Percentiles rank a stretch among this genome's conserved stretches.
Conservation (phyloP, 1,140 invertebrate genomes). For the Drosophila prosaltans region DNA sequence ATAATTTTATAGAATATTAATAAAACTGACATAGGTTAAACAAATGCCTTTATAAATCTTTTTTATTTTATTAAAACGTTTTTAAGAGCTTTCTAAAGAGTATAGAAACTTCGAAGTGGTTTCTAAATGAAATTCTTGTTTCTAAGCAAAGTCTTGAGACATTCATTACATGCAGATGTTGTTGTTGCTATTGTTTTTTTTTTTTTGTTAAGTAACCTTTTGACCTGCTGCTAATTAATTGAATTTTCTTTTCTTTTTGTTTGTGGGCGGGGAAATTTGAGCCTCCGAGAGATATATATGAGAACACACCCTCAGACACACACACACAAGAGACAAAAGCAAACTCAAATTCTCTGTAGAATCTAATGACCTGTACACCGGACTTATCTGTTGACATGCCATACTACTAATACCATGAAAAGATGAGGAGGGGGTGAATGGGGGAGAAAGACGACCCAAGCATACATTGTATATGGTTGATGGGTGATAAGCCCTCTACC, state of each 20-base stretch:
- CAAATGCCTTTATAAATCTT: too few species aligned
- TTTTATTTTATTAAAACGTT: too few species aligned
- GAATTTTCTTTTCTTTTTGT: neutral
- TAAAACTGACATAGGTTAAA: too few species aligned
- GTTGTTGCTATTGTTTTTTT: neutral
- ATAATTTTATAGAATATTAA: too few species aligned
- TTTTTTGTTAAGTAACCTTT: constrained; percentile 8
- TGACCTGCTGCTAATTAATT: constrained; percentile 6
- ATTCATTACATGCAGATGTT: neutral
- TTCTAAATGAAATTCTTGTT: neutral
- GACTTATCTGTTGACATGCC: neutral
- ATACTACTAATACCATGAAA: too few species aligned
- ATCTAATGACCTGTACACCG: neutral
- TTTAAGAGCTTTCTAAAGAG: neutral
- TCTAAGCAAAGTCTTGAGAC: neutral
- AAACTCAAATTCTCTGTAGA: neutral
- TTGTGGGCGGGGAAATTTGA: neutral
- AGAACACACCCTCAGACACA: neutral
- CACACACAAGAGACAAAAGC: neutral
- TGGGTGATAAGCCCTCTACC: neutral
- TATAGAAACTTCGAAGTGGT: neutral
- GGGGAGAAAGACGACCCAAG: neutral
- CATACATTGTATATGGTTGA: constrained; percentile 20
- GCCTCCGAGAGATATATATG: neutral
- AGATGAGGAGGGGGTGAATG: too few species aligned